Percentiles rank a stretch among this genome's conserved stretches.
These are phyloP conservation scores for Drosophila oshimai DNA, from an alignment of 1,140 invertebrate species.

Conservation along the genomic window DNA sequence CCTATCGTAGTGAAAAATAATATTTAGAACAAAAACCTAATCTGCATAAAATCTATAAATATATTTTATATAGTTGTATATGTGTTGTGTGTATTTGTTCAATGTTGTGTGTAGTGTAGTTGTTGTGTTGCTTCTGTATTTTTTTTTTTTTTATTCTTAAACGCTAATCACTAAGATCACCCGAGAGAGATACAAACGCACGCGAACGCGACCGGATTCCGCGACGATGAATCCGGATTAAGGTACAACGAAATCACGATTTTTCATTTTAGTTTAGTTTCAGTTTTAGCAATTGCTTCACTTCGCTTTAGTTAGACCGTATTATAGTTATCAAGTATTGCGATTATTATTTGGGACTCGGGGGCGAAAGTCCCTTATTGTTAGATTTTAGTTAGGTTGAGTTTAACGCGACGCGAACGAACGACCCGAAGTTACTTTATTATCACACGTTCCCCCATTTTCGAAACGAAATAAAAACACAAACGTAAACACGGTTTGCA, in stretches of 20 bases:
- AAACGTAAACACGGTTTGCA: slow-evolving; percentile 59
- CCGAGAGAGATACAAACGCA: slow-evolving; percentile 82
- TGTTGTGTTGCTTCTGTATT: slow-evolving; percentile 39
- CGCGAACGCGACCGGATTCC: slow-evolving; percentile 83
- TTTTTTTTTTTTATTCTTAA: slow-evolving; percentile 61
- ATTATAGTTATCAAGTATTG: slow-evolving; percentile 42
- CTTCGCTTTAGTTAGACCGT: slow-evolving; percentile 35
- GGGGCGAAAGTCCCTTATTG: slow-evolving; percentile 79
- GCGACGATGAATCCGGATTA: slow-evolving; percentile 83
- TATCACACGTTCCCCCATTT: slow-evolving; percentile 79
- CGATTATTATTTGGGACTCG: slow-evolving; percentile 73
- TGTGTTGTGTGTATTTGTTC: slow-evolving; percentile 34
- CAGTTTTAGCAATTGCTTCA: slow-evolving; percentile 38
- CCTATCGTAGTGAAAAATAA: slow-evolving; percentile 25
- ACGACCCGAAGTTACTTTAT: slow-evolving; percentile 79
- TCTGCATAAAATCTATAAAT: slow-evolving; percentile 41
- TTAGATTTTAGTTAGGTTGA: slow-evolving; percentile 41
- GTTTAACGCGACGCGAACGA: slow-evolving; percentile 79
- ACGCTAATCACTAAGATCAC: slow-evolving; percentile 82
- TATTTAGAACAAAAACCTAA: slow-evolving; percentile 51
- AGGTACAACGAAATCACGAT: slow-evolving; percentile 83
- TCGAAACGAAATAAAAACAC: slow-evolving; percentile 56
- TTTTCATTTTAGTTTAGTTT: slow-evolving; percentile 62
- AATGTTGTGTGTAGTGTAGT: slow-evolving; percentile 30
- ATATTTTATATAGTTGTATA: slow-evolving; percentile 43